phyloP scores from a whole-genome alignment of 2,797 vertebrate genomes.

The Enteromius trimaculatus region DNA sequence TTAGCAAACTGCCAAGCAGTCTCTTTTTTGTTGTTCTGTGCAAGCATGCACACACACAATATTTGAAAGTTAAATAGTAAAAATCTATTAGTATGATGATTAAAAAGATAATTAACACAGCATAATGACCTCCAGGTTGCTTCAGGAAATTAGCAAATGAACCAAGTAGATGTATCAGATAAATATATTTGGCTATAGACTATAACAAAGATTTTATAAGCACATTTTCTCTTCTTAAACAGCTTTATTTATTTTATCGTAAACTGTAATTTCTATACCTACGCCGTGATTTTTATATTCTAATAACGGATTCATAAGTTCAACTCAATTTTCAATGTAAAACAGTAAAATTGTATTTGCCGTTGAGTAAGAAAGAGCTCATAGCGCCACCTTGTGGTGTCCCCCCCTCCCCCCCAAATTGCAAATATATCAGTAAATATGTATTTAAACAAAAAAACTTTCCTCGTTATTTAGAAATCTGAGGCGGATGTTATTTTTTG shows the following conservation, averaged over 20 bases:
- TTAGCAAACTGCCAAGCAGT: background rate
- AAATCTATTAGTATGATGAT: background rate
- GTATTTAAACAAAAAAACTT: no score
- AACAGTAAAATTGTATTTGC: background rate
- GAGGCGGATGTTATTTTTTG: background rate
- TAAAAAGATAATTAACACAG: background rate
- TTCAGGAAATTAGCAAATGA: background rate
- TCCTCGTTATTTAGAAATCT: background rate
- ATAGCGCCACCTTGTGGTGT: slow-evolving; percentile 1
- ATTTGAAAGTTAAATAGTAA: background rate
- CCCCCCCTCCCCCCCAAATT: no score
- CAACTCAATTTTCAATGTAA: background rate
- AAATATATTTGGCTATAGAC: background rate
- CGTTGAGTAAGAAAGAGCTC: background rate
- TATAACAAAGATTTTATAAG: background rate
- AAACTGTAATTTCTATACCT: background rate
- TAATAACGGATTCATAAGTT: background rate
- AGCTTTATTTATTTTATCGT: background rate
- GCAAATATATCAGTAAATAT: no score
- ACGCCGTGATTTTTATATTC: background rate
- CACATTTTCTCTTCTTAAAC: background rate
- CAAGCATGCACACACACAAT: background rate
- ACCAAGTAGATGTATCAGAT: background rate
- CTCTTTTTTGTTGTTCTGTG: background rate
- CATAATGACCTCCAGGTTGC: background rate